A percentile compares a stretch with the other conserved stretches of the same genome.
Conservation (phyloP, 2,797 vertebrate genomes). For the Merluccius polli region DNA sequence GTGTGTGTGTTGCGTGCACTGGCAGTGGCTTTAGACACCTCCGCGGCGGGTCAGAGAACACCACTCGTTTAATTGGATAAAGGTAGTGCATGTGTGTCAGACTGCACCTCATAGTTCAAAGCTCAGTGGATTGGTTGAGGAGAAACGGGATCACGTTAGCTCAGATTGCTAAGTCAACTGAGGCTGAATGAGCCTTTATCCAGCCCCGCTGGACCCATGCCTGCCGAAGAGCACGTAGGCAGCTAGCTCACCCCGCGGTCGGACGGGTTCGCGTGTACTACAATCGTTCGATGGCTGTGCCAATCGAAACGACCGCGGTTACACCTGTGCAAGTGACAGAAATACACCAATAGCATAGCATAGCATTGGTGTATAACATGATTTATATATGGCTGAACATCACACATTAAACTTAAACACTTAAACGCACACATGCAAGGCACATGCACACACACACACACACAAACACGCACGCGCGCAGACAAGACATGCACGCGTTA, state of each 20-base stretch:
- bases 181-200: conserved; percentile 23
- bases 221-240: conserved; percentile 49
- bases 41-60: conserved; percentile 22
- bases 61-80: conserved; percentile 50
- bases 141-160: conserved; percentile 46
- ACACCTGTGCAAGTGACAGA: background rate
- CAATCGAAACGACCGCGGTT: background rate
- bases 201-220: conserved; percentile 12
- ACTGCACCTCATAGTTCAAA: conserved; percentile 21
- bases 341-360: background rate
- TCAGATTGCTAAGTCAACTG: conserved; percentile 47
- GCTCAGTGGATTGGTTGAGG: conserved; percentile 28
- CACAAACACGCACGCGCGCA: conserved; percentile 3
- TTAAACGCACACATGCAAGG: background rate
- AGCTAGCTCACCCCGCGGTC: conserved; percentile 9
- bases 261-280: background rate
- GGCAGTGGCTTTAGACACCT: conserved; percentile 7
- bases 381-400: background rate
- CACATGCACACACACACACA: background rate
- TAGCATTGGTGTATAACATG: background rate
- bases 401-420: conserved; percentile 22
- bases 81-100: conserved; percentile 16
- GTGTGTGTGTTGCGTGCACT: conserved; percentile 14
- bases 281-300: background rate
- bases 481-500: background rate